A percentile compares a stretch with the other conserved stretches of the same genome.
Evolutionary conservation across 1,140 invertebrate genomes (phyloP).

Genomic region (Telenomus remus): DNA sequence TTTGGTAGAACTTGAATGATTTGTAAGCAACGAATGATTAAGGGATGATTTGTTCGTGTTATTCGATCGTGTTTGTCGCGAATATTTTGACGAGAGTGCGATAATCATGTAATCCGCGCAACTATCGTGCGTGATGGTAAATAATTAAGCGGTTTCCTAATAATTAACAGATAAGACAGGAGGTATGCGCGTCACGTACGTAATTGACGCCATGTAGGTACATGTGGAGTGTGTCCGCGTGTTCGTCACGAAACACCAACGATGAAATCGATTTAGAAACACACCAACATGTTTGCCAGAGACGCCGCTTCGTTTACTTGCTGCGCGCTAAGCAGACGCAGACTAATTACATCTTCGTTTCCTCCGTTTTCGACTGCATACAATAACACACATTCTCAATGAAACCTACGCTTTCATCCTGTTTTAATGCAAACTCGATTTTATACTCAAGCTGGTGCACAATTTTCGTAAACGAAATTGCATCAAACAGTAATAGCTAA

Average conservation of each 20-base stretch:
- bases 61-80: neutral
- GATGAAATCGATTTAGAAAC: slow-evolving; percentile 50
- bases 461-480: no score
- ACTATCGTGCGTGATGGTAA: slow-evolving; percentile 17
- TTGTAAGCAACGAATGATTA: no score
- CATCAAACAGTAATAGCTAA: no score
- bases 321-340: slow-evolving; percentile 12
- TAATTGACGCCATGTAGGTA: slow-evolving; percentile 51
- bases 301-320: slow-evolving; percentile 26
- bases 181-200: slow-evolving; percentile 46
- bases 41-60: slow-evolving; percentile 5
- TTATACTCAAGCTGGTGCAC: no score
- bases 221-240: slow-evolving; percentile 23
- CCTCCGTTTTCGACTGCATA: no score
- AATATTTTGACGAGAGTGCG: no score
- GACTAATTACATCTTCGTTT: no score
- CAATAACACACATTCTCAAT: no score
- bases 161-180: slow-evolving; percentile 45
- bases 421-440: no score
- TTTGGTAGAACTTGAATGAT: no score
- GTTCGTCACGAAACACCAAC: slow-evolving; percentile 32
- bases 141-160: slow-evolving; percentile 47
- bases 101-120: slow-evolving; percentile 30
- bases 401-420: no score
- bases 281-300: slow-evolving; percentile 31